Conservation (phyloP, 2,113 vertebrate genomes). For the Pterocles orientalis region DNA sequence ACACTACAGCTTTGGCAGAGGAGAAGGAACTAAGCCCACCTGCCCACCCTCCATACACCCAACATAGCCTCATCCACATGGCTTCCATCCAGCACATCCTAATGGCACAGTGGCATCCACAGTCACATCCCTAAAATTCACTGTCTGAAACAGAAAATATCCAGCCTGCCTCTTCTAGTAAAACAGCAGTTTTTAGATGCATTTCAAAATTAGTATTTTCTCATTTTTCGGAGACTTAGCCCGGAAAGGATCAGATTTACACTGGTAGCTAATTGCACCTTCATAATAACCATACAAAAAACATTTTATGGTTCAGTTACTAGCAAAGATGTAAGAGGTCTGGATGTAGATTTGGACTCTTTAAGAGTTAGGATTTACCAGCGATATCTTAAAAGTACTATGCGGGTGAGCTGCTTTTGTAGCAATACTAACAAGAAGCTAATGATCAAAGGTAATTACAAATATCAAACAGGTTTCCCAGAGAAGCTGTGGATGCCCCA, state of each 20-base stretch:
- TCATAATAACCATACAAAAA: not conserved
- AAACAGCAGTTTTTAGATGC: not conserved
- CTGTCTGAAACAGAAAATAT: not conserved
- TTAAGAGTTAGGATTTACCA: not conserved
- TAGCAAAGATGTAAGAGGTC: not conserved
- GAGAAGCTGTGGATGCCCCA: no score
- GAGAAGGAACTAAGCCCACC: not conserved
- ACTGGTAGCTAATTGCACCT: not conserved
- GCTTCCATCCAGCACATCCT: not conserved
- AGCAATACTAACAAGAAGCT: not conserved
- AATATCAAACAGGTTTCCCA: not conserved
- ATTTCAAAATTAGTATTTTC: not conserved
- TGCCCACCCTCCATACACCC: not conserved
- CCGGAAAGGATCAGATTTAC: not conserved
- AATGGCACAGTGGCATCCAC: not conserved
- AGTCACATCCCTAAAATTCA: not conserved
- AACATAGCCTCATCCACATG: not conserved
- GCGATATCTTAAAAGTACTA: not conserved
- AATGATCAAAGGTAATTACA: not conserved
- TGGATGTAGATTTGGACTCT: slow-evolving; percentile 2
- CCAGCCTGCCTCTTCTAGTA: not conserved
- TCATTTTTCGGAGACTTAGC: not conserved
- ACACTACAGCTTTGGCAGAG: not conserved
- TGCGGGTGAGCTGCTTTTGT: not conserved
- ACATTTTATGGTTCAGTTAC: not conserved